Conservation (phyloP, 1,140 invertebrate species). For the Polyergus mexicanus region DNA sequence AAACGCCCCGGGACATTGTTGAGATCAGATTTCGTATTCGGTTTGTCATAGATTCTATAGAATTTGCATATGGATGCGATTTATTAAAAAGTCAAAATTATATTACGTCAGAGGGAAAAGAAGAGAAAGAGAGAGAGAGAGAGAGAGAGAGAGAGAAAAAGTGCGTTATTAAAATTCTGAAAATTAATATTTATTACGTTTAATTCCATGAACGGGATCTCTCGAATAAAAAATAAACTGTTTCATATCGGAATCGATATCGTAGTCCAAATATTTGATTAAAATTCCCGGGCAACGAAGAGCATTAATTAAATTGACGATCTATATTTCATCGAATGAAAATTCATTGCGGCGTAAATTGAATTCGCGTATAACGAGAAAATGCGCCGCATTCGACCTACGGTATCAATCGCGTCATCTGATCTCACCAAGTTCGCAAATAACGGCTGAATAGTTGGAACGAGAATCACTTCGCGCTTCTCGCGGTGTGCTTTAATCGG, state of each 20-base stretch:
- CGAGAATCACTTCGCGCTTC: conserved; percentile 14
- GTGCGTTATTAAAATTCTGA: too few species aligned
- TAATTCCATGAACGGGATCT: neutral
- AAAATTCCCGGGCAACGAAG: neutral
- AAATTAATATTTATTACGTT: neutral
- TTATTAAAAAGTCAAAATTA: conserved; percentile 8
- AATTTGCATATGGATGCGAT: neutral
- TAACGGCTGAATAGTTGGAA: neutral
- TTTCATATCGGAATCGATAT: neutral
- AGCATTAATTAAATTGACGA: neutral
- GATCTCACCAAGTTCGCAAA: neutral
- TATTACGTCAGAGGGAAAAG: neutral
- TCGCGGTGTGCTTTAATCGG: conserved; percentile 12
- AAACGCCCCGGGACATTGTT: neutral
- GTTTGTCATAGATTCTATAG: neutral
- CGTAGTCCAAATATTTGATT: neutral
- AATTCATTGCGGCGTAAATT: neutral
- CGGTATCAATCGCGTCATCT: conserved; percentile 1
- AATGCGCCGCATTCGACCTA: neutral
- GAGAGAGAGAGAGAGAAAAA: too few species aligned
- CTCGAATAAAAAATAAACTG: neutral
- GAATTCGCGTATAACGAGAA: neutral
- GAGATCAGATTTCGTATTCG: conserved; percentile 25
- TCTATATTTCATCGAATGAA: conserved; percentile 15
- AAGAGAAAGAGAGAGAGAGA: too few species aligned